Conservation (phyloP, 2,888 invertebrate species). For the Lordiphosa fenestrarum region DNA sequence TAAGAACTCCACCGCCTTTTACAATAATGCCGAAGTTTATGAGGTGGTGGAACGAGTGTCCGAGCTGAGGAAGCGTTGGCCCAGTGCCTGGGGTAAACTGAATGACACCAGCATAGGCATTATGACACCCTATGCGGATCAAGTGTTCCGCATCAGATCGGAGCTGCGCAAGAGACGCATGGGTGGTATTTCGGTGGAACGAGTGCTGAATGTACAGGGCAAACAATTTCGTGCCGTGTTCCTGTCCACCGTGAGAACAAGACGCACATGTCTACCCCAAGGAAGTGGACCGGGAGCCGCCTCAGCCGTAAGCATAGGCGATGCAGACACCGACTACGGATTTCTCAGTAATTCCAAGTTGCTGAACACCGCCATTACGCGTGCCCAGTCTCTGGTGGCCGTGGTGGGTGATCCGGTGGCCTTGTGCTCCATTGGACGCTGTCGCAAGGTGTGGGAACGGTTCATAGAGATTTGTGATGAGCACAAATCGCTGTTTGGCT, state of each 20-base stretch:
- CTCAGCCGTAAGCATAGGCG: constrained; percentile 52
- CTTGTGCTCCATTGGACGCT: constrained; percentile 89
- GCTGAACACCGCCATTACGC: constrained; percentile 90
- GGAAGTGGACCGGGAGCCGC: constrained; percentile 35
- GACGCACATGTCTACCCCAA: constrained; percentile 85
- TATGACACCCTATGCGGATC: constrained; percentile 92
- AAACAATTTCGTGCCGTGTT: constrained; percentile 92
- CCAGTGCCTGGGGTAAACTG: constrained; percentile 87
- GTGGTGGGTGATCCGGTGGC: constrained; percentile 93
- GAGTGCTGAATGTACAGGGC: constrained; percentile 92
- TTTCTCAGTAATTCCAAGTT: constrained; percentile 91
- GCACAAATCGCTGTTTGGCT: constrained; percentile 86
- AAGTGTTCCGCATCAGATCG: constrained; percentile 87
- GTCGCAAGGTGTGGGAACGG: constrained; percentile 90
- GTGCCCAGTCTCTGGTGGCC: constrained; percentile 90
- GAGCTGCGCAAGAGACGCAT: constrained; percentile 88
- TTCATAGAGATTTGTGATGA: constrained; percentile 87
- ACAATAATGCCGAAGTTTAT: constrained; percentile 90
- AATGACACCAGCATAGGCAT: constrained; percentile 90
- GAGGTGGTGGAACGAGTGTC: constrained; percentile 89
- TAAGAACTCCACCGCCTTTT: constrained; percentile 88
- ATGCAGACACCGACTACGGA: constrained; percentile 86
- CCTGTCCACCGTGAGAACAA: constrained; percentile 87
- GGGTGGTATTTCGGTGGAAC: constrained; percentile 89
- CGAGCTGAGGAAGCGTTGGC: constrained; percentile 88